Conservation (phyloP, 2,888 invertebrate genomes). For the Drosophila fulvimacula region DNA sequence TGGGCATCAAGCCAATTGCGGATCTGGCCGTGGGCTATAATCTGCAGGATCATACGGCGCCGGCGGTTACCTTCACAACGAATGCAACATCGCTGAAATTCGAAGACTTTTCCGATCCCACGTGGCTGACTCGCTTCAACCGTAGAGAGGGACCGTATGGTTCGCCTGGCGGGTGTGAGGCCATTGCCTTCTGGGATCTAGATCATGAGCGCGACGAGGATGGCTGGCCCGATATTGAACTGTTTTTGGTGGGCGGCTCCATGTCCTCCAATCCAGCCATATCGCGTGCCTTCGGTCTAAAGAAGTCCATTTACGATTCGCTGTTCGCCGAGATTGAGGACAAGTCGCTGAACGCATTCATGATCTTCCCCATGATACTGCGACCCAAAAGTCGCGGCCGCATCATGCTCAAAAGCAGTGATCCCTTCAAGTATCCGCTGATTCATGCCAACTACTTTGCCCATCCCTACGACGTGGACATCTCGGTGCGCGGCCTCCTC, state of each 20-base stretch:
- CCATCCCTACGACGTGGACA: slow-evolving; percentile 87
- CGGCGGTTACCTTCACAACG: slow-evolving; percentile 88
- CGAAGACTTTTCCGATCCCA: slow-evolving; percentile 81
- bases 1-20: slow-evolving; percentile 86
- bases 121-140: slow-evolving; percentile 78
- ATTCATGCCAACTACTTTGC: slow-evolving; percentile 90
- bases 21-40: slow-evolving; percentile 88
- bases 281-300: slow-evolving; percentile 85
- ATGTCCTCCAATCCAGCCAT: slow-evolving; percentile 84
- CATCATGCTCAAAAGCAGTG: slow-evolving; percentile 87
- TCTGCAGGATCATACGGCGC: slow-evolving; percentile 88
- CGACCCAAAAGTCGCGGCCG: slow-evolving; percentile 89
- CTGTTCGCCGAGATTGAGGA: slow-evolving; percentile 85
- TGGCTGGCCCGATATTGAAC: slow-evolving; percentile 89
- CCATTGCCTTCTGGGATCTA: slow-evolving; percentile 88
- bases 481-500: slow-evolving; percentile 87
- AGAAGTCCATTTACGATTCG: slow-evolving; percentile 84
- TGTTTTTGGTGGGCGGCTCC: slow-evolving; percentile 87
- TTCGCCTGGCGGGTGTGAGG: slow-evolving; percentile 87
- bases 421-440: slow-evolving; percentile 88
- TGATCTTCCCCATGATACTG: slow-evolving; percentile 88
- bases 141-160: slow-evolving; percentile 85
- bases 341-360: slow-evolving; percentile 85
- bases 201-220: slow-evolving; percentile 85
- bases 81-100: slow-evolving; percentile 84